phyloP scores from a whole-genome alignment of 2,797 vertebrate genomes.

The Pangasius macronema region DNA sequence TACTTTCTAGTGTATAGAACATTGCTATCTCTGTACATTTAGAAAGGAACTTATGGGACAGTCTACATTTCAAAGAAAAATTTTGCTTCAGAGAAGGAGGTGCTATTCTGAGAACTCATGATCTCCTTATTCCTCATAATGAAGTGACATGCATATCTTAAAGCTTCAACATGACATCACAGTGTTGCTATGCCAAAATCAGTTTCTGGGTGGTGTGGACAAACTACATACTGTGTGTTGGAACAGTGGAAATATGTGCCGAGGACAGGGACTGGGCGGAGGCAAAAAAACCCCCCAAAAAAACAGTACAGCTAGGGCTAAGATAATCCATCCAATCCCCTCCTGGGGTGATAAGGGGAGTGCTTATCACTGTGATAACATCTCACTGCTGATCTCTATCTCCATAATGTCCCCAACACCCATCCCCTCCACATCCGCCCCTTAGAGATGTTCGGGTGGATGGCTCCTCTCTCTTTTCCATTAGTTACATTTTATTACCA shows the following conservation, averaged over 20 bases:
- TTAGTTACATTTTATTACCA: slow-evolving; percentile 7
- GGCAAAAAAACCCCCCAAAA: slow-evolving; percentile 9
- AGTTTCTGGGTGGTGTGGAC: slow-evolving; percentile 42
- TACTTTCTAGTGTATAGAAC: neutral
- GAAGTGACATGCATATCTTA: neutral
- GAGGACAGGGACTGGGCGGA: slow-evolving; percentile 47
- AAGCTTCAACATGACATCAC: neutral
- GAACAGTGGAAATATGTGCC: slow-evolving; percentile 52
- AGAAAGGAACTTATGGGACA: neutral
- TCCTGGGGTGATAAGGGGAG: slow-evolving; percentile 58
- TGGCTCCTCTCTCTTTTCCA: slow-evolving; percentile 6
- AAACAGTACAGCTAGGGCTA: slow-evolving; percentile 31
- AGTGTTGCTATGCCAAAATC: neutral
- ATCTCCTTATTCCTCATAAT: neutral
- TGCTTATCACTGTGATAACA: slow-evolving; percentile 46
- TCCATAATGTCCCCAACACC: slow-evolving; percentile 41
- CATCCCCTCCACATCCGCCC: slow-evolving; percentile 42
- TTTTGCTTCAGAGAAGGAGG: neutral
- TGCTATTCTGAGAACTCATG: neutral
- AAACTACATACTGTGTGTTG: slow-evolving; percentile 47
- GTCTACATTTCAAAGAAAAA: neutral
- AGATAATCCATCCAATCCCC: slow-evolving; percentile 53
- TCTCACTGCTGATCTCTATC: slow-evolving; percentile 53
- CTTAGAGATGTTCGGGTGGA: slow-evolving; percentile 28
- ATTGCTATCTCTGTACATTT: neutral